phyloP scores from a whole-genome alignment of 1,140 invertebrate genomes.

The Drosophila ficusphila region DNA sequence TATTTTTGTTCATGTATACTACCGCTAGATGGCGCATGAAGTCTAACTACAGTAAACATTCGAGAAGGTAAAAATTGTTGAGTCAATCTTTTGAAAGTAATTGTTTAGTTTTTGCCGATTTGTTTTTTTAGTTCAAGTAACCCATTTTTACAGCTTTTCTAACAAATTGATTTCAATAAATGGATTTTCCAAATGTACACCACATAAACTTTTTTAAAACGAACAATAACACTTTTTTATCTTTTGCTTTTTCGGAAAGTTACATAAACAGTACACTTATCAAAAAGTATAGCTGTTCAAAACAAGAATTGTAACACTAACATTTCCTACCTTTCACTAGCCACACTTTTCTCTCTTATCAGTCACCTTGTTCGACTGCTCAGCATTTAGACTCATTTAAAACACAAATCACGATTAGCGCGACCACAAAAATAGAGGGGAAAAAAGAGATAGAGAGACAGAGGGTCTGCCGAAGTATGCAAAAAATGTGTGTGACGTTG shows the following conservation, averaged over 20 bases:
- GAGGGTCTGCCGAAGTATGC: conserved; percentile 24
- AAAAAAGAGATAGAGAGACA: not conserved
- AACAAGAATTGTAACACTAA: not conserved
- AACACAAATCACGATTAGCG: conserved; percentile 74
- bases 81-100: too few relatives aligned
- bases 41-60: not conserved
- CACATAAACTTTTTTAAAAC: too few relatives aligned
- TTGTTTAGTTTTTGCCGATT: too few relatives aligned
- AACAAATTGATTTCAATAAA: too few relatives aligned
- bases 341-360: not conserved
- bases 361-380: not conserved
- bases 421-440: conserved; percentile 12
- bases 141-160: too few relatives aligned
- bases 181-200: too few relatives aligned
- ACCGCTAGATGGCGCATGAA: not conserved
- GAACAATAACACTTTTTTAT: too few relatives aligned
- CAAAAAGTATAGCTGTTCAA: not conserved
- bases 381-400: conserved; percentile 42
- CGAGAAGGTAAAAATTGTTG: too few relatives aligned
- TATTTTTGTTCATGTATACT: not conserved
- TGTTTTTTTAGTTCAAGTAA: too few relatives aligned
- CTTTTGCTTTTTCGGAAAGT: too few relatives aligned
- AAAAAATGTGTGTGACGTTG: conserved; percentile 41
- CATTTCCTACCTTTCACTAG: not conserved
- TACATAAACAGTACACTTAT: not conserved